Percentiles rank a stretch among this genome's conserved stretches.
These are phyloP conservation scores for Polypterus senegalus DNA, from an alignment of 2,113 vertebrate species.

Conservation along the genomic window DNA sequence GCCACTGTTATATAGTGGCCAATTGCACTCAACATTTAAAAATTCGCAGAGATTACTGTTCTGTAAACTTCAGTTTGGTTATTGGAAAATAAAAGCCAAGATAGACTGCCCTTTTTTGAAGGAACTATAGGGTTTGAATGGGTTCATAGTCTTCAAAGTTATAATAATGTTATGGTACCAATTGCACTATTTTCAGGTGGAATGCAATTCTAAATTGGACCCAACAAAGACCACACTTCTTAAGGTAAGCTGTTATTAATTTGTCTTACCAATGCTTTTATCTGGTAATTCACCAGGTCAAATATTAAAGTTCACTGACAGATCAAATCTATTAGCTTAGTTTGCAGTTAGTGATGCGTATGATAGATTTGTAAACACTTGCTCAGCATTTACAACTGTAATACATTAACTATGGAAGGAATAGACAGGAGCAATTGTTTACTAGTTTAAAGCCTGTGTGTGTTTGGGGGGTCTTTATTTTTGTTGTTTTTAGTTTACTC, in stretches of 20 bases:
- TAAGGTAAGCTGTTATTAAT: conserved; percentile 38
- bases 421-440: neutral
- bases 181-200: conserved; percentile 38
- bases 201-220: conserved; percentile 67
- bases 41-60: no score
- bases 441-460: neutral
- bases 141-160: no score
- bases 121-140: no score
- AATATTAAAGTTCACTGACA: neutral
- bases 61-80: no score
- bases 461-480: no score
- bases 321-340: neutral
- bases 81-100: no score
- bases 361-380: neutral
- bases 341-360: neutral
- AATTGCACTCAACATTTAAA: no score
- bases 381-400: neutral
- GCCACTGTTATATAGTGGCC: no score
- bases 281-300: neutral
- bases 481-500: no score
- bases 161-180: no score
- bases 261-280: neutral
- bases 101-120: no score
- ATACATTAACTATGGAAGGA: neutral
- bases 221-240: conserved; percentile 63